A percentile compares a stretch with the other conserved stretches of the same genome.
Conservation (phyloP, 2,797 vertebrate genomes). For the Syngnathus rostellatus region DNA sequence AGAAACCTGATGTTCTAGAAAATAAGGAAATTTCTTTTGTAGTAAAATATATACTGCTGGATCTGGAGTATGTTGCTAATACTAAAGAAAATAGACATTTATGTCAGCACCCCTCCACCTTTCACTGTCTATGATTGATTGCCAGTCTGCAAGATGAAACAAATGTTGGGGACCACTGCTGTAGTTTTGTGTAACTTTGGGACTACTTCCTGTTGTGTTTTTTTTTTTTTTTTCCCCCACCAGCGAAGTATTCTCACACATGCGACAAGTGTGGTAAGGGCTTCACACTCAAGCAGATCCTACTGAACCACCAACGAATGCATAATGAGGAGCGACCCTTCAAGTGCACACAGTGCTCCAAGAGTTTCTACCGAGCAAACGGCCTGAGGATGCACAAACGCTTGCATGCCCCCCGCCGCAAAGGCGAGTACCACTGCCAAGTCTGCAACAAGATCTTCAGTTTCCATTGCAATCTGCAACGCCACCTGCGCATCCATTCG, state of each 20-base stretch:
- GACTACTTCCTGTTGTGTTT: not conserved
- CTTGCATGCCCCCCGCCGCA: conserved; percentile 39
- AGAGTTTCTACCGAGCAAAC: conserved; percentile 67
- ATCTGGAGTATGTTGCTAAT: too few species aligned
- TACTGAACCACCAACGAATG: conserved; percentile 17
- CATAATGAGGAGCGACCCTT: conserved; percentile 64
- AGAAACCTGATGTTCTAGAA: too few species aligned
- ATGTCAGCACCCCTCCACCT: too few species aligned
- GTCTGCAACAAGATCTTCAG: conserved; percentile 74
- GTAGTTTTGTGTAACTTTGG: not conserved
- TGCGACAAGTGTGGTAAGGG: conserved; percentile 3
- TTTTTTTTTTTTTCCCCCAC: not conserved
- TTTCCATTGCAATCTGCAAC: conserved; percentile 69
- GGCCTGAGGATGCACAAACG: conserved; percentile 68
- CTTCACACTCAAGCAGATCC: conserved; percentile 4
- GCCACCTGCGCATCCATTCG: conserved; percentile 77
- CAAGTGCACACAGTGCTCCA: conserved; percentile 67
- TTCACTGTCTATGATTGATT: too few species aligned
- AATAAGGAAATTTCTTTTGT: too few species aligned
- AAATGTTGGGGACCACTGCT: too few species aligned
- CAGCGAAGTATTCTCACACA: not conserved
- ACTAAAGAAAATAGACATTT: too few species aligned
- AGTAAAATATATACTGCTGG: too few species aligned
- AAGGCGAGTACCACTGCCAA: conserved; percentile 62
- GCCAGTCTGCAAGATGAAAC: too few species aligned